A percentile compares a stretch with the other conserved stretches of the same genome.
These are phyloP conservation scores for Nipponia nippon DNA, from an alignment of 2,113 vertebrate species.

Conservation along the genomic window DNA sequence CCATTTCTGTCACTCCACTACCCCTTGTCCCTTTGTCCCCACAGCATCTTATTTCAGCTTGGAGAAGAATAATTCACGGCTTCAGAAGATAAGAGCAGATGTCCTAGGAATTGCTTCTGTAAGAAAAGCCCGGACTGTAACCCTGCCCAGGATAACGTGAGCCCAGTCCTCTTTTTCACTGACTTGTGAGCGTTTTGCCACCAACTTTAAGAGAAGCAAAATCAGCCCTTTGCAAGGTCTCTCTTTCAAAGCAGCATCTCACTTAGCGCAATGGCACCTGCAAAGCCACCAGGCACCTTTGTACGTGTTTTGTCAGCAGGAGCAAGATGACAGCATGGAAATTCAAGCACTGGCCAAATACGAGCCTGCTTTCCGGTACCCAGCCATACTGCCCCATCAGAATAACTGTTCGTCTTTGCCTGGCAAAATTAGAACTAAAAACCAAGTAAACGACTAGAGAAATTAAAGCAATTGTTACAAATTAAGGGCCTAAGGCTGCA, in stretches of 20 bases:
- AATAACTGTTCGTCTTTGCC: neutral
- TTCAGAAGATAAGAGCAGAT: conserved; percentile 44
- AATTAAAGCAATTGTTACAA: neutral
- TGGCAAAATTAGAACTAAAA: neutral
- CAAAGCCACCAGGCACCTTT: neutral
- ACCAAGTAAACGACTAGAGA: neutral
- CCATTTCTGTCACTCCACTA: conserved; percentile 51
- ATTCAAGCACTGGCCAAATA: neutral
- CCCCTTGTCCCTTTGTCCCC: conserved; percentile 47
- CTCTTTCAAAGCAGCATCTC: neutral
- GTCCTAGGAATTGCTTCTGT: conserved; percentile 16
- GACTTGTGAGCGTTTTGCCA: neutral
- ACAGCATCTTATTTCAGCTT: conserved; percentile 46
- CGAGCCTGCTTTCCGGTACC: neutral
- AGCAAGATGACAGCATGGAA: neutral
- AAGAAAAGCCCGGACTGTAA: neutral
- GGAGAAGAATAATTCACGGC: conserved; percentile 36
- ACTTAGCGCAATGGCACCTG: neutral
- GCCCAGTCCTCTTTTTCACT: neutral
- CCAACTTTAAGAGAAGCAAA: neutral
- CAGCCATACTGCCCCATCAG: neutral
- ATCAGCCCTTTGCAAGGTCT: neutral
- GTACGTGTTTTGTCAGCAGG: neutral
- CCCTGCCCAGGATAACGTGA: neutral
- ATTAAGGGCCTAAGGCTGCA: neutral